phyloP scores from a whole-genome alignment of 2,113 vertebrate genomes.

The Balaeniceps rex region DNA sequence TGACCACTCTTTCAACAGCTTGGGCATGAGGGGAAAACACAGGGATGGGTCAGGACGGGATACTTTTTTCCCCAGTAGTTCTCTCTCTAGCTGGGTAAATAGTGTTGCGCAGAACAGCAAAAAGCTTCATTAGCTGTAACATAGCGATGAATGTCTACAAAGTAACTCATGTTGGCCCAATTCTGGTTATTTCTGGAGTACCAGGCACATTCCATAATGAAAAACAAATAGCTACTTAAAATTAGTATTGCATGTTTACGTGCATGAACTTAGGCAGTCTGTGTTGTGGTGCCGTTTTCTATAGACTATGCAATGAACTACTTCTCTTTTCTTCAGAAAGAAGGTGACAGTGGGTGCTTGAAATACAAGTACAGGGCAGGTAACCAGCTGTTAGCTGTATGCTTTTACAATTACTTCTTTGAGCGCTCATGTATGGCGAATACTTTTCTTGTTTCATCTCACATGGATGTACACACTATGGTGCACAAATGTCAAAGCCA shows the following conservation, averaged over 20 bases:
- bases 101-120: background rate
- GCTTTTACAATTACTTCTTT: background rate
- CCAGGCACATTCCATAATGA: background rate
- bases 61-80: background rate
- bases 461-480: fast-evolving
- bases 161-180: background rate
- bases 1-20: background rate
- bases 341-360: background rate
- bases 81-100: background rate
- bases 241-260: background rate
- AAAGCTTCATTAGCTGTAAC: background rate
- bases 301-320: background rate
- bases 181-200: background rate
- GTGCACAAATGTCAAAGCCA: background rate
- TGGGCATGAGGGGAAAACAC: fast-evolving
- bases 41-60: fast-evolving
- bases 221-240: background rate
- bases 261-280: background rate
- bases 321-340: background rate
- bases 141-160: background rate
- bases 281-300: background rate
- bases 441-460: background rate
- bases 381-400: background rate
- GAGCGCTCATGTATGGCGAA: fast-evolving
- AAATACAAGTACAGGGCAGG: background rate